These are phyloP conservation scores for Astropecten irregularis DNA, from an alignment of 53 echinoderm and acorn worm genomes.

Conservation along the genomic window DNA sequence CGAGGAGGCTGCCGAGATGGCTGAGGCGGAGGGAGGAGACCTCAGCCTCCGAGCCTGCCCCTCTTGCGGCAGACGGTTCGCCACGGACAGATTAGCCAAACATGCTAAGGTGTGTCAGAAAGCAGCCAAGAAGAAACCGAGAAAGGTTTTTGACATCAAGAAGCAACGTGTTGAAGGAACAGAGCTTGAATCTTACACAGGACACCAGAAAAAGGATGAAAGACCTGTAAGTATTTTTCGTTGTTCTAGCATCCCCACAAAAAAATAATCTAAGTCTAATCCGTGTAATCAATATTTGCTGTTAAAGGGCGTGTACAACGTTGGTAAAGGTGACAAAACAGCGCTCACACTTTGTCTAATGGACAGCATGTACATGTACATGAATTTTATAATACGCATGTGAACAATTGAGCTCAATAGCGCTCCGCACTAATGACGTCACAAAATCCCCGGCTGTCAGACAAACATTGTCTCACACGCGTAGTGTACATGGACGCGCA, in stretches of 20 bases:
- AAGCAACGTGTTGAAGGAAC: conserved; percentile 82
- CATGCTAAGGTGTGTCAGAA: conserved; percentile 76
- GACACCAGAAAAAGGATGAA: conserved; percentile 53
- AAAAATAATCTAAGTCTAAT: too few species aligned
- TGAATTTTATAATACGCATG: too few species aligned
- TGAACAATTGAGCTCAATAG: too few species aligned
- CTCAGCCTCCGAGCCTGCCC: conserved; percentile 63
- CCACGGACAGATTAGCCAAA: conserved; percentile 79
- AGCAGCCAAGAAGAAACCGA: conserved; percentile 57
- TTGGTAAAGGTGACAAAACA: too few species aligned
- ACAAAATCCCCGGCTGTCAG: too few species aligned
- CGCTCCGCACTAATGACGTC: too few species aligned
- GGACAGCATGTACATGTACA: too few species aligned
- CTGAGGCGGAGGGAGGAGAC: conserved; percentile 23
- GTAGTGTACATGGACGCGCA: too few species aligned
- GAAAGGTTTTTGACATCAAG: conserved; percentile 79
- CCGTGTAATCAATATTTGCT: too few species aligned
- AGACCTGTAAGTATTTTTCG: conserved; percentile 54
- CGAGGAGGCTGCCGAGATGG: conserved; percentile 37
- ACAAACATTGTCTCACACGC: too few species aligned
- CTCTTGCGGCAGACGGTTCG: conserved; percentile 78
- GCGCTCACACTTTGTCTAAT: too few species aligned
- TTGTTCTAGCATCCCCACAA: background rate
- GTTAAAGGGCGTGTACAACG: too few species aligned
- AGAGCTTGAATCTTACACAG: conserved; percentile 61